Percentiles rank a stretch among this genome's conserved stretches.
phyloP scores from a whole-genome alignment of 2,888 invertebrate species.

The Actias luna region DNA sequence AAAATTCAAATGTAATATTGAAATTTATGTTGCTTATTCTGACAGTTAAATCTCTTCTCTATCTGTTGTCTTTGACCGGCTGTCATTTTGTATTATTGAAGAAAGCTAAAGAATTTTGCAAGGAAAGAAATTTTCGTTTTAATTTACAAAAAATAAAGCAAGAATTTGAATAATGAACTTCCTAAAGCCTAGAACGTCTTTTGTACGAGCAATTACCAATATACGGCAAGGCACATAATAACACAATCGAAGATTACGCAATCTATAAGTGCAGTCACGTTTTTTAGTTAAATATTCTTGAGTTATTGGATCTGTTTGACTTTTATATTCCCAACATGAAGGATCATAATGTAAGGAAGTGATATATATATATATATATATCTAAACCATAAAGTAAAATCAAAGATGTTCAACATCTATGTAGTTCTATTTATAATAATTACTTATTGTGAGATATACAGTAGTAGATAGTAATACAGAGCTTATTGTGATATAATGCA shows the following conservation, averaged over 20 bases:
- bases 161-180: constrained; percentile 56
- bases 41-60: neutral
- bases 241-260: constrained; percentile 63
- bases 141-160: constrained; percentile 11
- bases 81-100: constrained; percentile 16
- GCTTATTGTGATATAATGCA: no score
- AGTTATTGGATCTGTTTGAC: neutral
- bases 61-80: constrained; percentile 8
- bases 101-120: neutral
- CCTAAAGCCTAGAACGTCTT: constrained; percentile 50
- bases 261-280: constrained; percentile 30
- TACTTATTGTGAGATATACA: no score
- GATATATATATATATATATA: neutral
- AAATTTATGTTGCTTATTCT: no score
- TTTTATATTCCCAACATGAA: neutral
- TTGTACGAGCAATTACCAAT: constrained; percentile 55
- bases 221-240: constrained; percentile 54
- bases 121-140: neutral
- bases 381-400: constrained; percentile 11
- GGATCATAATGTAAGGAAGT: neutral
- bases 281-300: neutral
- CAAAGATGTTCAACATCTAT: neutral
- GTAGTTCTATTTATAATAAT: constrained; percentile 12
- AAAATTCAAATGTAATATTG: no score
- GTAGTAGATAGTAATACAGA: no score